phyloP scores from a whole-genome alignment of 2,797 vertebrate genomes.

The Neostethus bicornis region DNA sequence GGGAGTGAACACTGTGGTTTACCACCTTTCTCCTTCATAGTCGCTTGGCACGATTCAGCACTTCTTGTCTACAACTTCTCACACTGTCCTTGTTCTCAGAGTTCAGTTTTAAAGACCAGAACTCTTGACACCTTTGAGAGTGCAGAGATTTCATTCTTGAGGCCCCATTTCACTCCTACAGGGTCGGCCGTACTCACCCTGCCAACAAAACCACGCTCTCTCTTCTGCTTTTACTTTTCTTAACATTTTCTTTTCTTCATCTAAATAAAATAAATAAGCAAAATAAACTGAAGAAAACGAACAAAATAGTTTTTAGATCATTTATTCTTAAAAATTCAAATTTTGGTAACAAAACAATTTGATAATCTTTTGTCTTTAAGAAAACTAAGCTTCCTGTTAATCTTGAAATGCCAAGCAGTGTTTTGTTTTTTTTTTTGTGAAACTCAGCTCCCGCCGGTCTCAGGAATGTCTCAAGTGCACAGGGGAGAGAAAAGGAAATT shows the following conservation, averaged over 20 bases:
- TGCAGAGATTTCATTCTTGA: slow-evolving; percentile 69
- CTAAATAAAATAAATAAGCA: too few relatives aligned
- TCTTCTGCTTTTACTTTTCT: slow-evolving; percentile 40
- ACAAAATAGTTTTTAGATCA: too few relatives aligned
- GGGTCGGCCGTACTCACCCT: slow-evolving; percentile 52
- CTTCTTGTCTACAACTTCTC: slow-evolving; percentile 25
- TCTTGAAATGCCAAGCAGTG: too few relatives aligned
- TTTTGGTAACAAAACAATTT: slow-evolving; percentile 27
- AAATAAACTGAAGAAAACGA: too few relatives aligned
- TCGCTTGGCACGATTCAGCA: slow-evolving; percentile 46
- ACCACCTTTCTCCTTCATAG: slow-evolving; percentile 50
- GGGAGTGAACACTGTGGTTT: slow-evolving; percentile 38
- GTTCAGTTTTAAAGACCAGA: slow-evolving; percentile 67
- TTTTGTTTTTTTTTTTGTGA: slow-evolving; percentile 26
- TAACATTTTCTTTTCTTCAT: slow-evolving; percentile 58
- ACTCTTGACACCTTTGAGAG: slow-evolving; percentile 68
- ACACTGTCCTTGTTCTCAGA: slow-evolving; percentile 40
- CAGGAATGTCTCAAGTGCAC: slow-evolving; percentile 71
- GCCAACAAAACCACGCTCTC: slow-evolving; percentile 62
- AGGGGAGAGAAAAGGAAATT: slow-evolving; percentile 72
- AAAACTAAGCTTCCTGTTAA: slow-evolving; percentile 30
- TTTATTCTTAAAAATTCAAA: too few relatives aligned
- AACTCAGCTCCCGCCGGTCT: slow-evolving; percentile 64
- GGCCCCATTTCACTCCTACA: slow-evolving; percentile 55
- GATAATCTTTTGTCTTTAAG: slow-evolving; percentile 47